Percentiles rank a stretch among this genome's conserved stretches.
phyloP scores from a whole-genome alignment of 2,888 invertebrate species.

The Pecten maximus region DNA sequence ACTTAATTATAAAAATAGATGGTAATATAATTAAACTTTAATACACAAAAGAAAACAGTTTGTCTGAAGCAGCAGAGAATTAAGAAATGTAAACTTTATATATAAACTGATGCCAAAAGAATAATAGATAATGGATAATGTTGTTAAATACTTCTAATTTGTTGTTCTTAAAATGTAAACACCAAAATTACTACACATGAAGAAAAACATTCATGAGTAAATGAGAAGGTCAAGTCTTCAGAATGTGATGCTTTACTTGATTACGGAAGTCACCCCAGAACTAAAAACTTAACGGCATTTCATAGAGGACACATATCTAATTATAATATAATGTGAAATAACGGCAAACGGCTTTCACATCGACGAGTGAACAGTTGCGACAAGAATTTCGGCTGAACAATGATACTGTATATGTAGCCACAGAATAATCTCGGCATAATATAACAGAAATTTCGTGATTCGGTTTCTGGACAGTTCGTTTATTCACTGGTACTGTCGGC shows the following conservation, averaged over 20 bases:
- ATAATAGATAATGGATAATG: too few species aligned
- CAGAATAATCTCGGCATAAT: background rate
- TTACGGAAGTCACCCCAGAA: background rate
- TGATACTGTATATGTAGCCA: background rate
- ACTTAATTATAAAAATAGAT: too few species aligned
- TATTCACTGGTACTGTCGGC: background rate
- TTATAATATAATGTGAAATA: background rate
- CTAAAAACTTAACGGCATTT: background rate
- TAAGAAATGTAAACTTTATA: too few species aligned
- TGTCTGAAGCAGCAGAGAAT: too few species aligned
- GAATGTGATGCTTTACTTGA: background rate
- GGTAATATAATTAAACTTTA: too few species aligned
- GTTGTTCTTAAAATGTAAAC: too few species aligned
- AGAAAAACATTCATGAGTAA: too few species aligned
- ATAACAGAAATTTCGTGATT: background rate
- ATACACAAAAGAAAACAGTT: too few species aligned
- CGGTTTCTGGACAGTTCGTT: background rate
- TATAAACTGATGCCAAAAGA: too few species aligned
- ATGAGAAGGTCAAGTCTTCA: background rate
- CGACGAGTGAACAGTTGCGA: background rate
- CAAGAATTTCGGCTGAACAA: background rate
- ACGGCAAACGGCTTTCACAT: conserved; percentile 20
- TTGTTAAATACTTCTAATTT: too few species aligned
- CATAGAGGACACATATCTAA: background rate
- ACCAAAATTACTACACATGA: too few species aligned